phyloP scores from a whole-genome alignment of 2,888 invertebrate species.

The Acanthosepion pharaonis region DNA sequence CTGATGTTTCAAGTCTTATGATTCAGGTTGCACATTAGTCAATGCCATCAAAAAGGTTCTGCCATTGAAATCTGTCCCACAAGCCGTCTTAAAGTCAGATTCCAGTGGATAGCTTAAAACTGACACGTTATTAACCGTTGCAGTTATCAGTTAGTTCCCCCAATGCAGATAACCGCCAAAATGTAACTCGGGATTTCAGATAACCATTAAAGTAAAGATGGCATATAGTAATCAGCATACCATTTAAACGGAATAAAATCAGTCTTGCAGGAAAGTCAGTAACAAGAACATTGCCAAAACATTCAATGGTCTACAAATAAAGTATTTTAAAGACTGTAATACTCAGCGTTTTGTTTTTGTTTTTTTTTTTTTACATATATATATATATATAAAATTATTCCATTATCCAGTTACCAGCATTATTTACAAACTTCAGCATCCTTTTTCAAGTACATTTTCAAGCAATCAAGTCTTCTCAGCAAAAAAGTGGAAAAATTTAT shows the following conservation, averaged over 20 bases:
- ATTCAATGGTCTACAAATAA: neutral
- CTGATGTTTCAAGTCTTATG: neutral
- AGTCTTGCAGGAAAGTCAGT: constrained; percentile 6
- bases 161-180: neutral
- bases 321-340: neutral
- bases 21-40: neutral
- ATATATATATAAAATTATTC: neutral
- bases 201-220: neutral
- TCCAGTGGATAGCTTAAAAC: neutral
- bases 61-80: no score
- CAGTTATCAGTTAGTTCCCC: neutral
- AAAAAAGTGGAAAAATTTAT: neutral
- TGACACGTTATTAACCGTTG: neutral
- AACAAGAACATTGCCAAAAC: constrained; percentile 33
- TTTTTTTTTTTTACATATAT: no score
- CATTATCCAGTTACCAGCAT: neutral
- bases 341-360: neutral
- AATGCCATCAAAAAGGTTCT: constrained; percentile 13
- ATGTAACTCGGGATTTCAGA: neutral
- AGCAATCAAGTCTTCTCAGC: neutral
- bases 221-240: neutral
- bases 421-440: neutral
- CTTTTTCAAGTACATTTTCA: neutral
- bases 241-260: neutral
- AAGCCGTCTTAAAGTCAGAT: neutral